Conservation (phyloP, 2,113 vertebrate genomes). For the Pelodiscus sinensis region DNA sequence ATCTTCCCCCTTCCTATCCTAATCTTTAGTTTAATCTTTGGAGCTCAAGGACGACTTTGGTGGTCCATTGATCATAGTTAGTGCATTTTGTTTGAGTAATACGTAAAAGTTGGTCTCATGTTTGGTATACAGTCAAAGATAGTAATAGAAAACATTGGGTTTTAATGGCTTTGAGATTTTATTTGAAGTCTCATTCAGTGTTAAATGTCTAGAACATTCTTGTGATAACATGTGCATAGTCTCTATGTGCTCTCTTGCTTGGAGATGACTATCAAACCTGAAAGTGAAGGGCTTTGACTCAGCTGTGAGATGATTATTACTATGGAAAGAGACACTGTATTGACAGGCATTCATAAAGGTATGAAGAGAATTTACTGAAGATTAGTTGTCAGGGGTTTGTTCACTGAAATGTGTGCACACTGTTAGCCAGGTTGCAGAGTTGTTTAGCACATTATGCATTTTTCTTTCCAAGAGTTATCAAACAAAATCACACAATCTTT, state of each 20-base stretch:
- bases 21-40: neutral
- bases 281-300: neutral
- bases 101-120: neutral
- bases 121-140: neutral
- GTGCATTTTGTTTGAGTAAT: neutral
- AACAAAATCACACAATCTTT: neutral
- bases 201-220: neutral
- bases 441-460: neutral
- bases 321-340: neutral
- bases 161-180: neutral
- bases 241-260: neutral
- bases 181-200: constrained; percentile 1
- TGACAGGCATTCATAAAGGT: neutral
- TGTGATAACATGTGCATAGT: neutral
- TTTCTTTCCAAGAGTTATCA: constrained; percentile 20
- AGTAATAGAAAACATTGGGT: neutral
- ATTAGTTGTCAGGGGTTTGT: neutral
- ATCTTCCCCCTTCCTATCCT: neutral
- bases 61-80: neutral
- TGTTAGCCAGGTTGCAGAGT: neutral
- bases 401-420: neutral
- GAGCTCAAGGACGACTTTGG: neutral
- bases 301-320: neutral
- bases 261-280: neutral
- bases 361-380: rapidly evolving